Conservation (phyloP, 2,797 vertebrate species). For the Galago senegalensis region DNA sequence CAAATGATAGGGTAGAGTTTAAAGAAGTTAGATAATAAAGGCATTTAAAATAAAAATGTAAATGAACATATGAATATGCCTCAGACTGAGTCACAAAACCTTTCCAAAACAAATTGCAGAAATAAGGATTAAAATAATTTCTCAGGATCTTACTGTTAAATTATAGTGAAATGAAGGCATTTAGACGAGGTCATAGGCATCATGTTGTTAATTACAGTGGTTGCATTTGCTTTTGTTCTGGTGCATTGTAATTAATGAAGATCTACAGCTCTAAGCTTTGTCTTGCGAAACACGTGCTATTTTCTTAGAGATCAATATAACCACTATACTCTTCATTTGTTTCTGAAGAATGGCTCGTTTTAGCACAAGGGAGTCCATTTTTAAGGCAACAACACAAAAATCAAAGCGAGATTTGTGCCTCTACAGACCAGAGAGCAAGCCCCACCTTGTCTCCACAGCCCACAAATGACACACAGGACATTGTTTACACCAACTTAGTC, state of each 20-base stretch:
- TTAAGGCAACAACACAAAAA: conserved; percentile 84
- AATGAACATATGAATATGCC: conserved; percentile 81
- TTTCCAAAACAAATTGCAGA: conserved; percentile 74
- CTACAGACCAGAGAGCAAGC: conserved; percentile 79
- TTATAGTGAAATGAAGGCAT: conserved; percentile 80
- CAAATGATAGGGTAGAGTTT: conserved; percentile 85
- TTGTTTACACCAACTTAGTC: conserved; percentile 74
- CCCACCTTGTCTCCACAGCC: conserved; percentile 69
- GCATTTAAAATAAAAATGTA: conserved; percentile 88
- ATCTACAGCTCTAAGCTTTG: conserved; percentile 82
- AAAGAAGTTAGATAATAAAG: conserved; percentile 87
- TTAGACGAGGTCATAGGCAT: conserved; percentile 70
- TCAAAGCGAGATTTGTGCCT: conserved; percentile 80
- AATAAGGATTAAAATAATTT: conserved; percentile 85
- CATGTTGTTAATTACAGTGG: conserved; percentile 79
- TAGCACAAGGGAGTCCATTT: conserved; percentile 82
- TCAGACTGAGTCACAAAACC: conserved; percentile 69
- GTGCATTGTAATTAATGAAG: conserved; percentile 84
- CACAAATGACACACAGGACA: conserved; percentile 52
- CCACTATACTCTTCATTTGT: conserved; percentile 71
- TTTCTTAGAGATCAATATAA: conserved; percentile 79
- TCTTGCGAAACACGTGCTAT: conserved; percentile 78
- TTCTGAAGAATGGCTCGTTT: conserved; percentile 78
- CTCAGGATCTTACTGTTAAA: conserved; percentile 79
- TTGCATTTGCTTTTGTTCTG: conserved; percentile 77